A percentile compares a stretch with the other conserved stretches of the same genome.
Conservation (phyloP, 2,113 vertebrate species). For the Piaya cayana region DNA sequence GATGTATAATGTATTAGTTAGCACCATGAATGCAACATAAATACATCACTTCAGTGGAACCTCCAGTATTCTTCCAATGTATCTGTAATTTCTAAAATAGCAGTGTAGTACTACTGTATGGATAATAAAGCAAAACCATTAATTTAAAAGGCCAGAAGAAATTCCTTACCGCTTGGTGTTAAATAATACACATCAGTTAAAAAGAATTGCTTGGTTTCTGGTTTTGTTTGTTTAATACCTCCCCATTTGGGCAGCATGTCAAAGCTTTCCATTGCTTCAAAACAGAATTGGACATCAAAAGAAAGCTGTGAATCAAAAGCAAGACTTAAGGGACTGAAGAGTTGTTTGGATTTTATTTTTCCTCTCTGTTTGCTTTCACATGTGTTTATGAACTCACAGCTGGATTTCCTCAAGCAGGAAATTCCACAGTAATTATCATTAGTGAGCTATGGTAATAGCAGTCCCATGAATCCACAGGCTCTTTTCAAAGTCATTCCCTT, state of each 20-base stretch:
- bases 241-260: neutral
- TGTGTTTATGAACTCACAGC: slow-evolving; percentile 17
- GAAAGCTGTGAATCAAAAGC: neutral
- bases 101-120: neutral
- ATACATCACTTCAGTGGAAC: neutral
- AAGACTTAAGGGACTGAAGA: neutral
- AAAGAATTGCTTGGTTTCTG: neutral
- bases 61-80: neutral
- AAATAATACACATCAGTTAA: neutral
- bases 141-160: neutral
- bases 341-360: slow-evolving; percentile 1
- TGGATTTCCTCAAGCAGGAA: slow-evolving; percentile 45
- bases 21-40: neutral
- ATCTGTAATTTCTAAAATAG: neutral
- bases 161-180: neutral
- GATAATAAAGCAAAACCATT: neutral
- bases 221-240: neutral
- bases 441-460: neutral
- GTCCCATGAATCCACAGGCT: neutral
- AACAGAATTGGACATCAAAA: neutral
- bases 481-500: neutral
- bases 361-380: neutral
- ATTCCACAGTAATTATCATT: slow-evolving; percentile 24
- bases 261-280: neutral
- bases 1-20: neutral